phyloP scores from a whole-genome alignment of 1,140 invertebrate genomes.

The Diorhabda carinulata region DNA sequence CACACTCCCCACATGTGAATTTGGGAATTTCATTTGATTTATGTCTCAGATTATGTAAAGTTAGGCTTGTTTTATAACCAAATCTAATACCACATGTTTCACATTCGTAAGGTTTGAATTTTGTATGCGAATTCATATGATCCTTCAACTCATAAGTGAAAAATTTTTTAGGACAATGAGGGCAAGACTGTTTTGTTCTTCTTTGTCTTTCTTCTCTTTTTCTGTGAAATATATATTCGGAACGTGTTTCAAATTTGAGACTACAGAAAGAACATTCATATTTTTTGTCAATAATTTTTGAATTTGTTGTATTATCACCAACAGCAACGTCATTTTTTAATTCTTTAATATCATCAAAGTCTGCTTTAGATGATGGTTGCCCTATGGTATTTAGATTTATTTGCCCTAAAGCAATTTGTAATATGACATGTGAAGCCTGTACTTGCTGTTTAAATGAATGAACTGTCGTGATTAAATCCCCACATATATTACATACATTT shows the following conservation, averaged over 20 bases:
- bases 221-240: slow-evolving; percentile 8
- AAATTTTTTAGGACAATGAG: slow-evolving; percentile 11
- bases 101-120: slow-evolving; percentile 61
- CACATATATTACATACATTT: slow-evolving; percentile 8
- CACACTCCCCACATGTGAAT: slow-evolving; percentile 31
- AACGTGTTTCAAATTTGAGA: slow-evolving; percentile 6
- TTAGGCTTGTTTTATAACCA: slow-evolving; percentile 43
- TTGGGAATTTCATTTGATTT: slow-evolving; percentile 46
- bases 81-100: slow-evolving; percentile 67
- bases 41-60: slow-evolving; percentile 47
- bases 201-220: slow-evolving; percentile 17
- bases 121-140: slow-evolving; percentile 60
- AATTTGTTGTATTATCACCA: neutral
- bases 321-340: neutral
- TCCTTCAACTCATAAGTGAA: slow-evolving; percentile 9
- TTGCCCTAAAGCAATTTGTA: neutral
- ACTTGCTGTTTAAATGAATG: slow-evolving; percentile 9
- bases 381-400: neutral
- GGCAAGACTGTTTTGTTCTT: slow-evolving; percentile 15
- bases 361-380: neutral
- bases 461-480: slow-evolving; percentile 8
- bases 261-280: slow-evolving; percentile 12
- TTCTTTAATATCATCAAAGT: neutral
- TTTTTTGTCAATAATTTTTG: neutral
- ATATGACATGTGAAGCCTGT: slow-evolving; percentile 7